Evolutionary conservation across 2,888 invertebrate species (phyloP).

Genomic region (Nowickia ferox): DNA sequence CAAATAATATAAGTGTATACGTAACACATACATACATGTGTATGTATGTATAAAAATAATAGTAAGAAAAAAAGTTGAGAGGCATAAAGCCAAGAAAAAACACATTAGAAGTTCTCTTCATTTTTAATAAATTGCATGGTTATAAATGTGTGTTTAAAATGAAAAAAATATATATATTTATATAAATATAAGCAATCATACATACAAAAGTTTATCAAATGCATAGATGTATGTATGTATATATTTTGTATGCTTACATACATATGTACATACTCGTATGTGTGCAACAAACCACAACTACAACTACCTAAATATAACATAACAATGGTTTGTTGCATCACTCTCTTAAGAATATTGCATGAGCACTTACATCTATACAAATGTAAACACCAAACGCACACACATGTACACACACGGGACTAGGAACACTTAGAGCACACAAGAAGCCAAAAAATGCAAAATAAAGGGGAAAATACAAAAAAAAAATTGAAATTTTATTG

Average conservation of each 20-base stretch:
- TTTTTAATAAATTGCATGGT: slow-evolving; percentile 65
- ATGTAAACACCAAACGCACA: slow-evolving; percentile 8
- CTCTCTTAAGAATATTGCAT: slow-evolving; percentile 46
- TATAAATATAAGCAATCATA: not conserved
- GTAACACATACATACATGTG: not conserved
- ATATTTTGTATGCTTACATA: not conserved
- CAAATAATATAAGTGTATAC: slow-evolving; percentile 9
- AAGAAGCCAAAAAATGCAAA: slow-evolving; percentile 45
- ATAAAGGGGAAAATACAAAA: not conserved
- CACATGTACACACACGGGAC: slow-evolving; percentile 13
- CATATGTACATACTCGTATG: not conserved
- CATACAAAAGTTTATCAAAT: not conserved
- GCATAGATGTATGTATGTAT: not conserved
- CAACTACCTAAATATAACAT: slow-evolving; percentile 47
- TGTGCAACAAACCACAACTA: slow-evolving; percentile 55
- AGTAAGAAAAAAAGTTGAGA: slow-evolving; percentile 19
- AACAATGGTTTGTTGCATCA: slow-evolving; percentile 66
- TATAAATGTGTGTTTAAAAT: slow-evolving; percentile 56
- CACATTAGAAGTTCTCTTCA: slow-evolving; percentile 58
- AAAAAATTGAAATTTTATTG: slow-evolving; percentile 63
- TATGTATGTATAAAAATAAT: not conserved
- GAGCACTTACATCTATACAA: slow-evolving; percentile 36
- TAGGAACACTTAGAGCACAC: slow-evolving; percentile 5
- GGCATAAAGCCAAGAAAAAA: slow-evolving; percentile 60
- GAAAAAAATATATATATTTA: slow-evolving; percentile 17